phyloP scores from a whole-genome alignment of 2,113 vertebrate species.

The Otolemur garnettii region DNA sequence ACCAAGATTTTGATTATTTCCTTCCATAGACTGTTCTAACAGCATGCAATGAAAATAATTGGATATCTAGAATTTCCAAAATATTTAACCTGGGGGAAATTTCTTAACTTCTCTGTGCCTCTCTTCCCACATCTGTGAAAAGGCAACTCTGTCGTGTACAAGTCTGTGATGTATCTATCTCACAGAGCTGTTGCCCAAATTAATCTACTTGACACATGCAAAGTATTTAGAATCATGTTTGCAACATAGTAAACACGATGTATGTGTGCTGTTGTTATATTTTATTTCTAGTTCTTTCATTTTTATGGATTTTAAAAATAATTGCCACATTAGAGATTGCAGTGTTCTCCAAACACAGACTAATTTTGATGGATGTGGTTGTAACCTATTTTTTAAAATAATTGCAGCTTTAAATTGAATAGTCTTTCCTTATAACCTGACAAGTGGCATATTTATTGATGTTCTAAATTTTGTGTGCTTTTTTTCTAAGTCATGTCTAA shows the following conservation, averaged over 20 bases:
- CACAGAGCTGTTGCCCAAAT: neutral
- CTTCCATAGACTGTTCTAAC: conserved; percentile 3
- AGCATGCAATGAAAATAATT: neutral
- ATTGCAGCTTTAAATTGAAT: conserved; percentile 68
- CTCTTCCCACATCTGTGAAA: neutral
- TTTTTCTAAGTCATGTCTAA: conserved; percentile 61
- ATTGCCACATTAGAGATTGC: conserved; percentile 30
- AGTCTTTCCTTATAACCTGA: conserved; percentile 63
- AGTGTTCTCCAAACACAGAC: conserved; percentile 42
- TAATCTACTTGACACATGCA: neutral
- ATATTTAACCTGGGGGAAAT: neutral
- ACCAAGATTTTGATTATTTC: neutral
- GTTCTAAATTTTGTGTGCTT: conserved; percentile 43
- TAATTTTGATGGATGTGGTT: conserved; percentile 70
- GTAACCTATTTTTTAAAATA: conserved; percentile 73
- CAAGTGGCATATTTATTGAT: conserved; percentile 72
- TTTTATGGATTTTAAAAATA: conserved; percentile 58
- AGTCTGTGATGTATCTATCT: neutral
- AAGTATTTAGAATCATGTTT: neutral
- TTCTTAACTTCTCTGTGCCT: neutral
- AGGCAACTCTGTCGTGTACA: too few species aligned
- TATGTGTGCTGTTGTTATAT: neutral
- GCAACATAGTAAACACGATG: neutral
- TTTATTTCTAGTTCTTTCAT: conserved; percentile 48
- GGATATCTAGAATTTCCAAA: neutral